phyloP scores from a whole-genome alignment of 2,888 invertebrate species.

The Crossocerus cetratus region DNA sequence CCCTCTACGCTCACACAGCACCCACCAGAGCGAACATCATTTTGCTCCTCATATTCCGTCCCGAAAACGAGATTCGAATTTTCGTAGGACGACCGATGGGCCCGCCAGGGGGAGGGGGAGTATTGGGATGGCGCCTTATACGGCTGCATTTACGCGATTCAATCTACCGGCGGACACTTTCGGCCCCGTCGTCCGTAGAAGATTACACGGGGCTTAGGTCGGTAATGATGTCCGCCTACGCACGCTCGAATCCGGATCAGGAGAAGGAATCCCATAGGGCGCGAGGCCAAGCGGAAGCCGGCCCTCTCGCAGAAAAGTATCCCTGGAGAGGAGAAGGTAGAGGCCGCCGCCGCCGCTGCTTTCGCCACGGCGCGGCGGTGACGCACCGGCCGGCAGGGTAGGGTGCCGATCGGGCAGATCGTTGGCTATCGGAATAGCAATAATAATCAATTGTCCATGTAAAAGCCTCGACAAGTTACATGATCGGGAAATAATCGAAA shows the following conservation, averaged over 20 bases:
- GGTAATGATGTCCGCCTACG: conserved; percentile 46
- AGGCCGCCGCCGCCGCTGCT: too few species aligned
- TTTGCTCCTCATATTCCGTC: neutral
- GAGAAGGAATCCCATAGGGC: conserved; percentile 40
- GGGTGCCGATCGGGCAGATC: conserved; percentile 37
- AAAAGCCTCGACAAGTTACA: conserved; percentile 62
- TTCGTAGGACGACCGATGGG: neutral
- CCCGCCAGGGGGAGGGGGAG: neutral
- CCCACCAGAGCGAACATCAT: neutral
- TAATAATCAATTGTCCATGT: conserved; percentile 68
- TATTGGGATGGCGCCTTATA: neutral
- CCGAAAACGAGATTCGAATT: neutral
- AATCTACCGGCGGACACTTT: conserved; percentile 3
- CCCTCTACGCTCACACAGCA: neutral
- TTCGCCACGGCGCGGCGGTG: too few species aligned
- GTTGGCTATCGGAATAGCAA: conserved; percentile 58
- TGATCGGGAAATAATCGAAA: conserved; percentile 65
- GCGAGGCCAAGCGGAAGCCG: conserved; percentile 41
- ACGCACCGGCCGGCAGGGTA: too few species aligned
- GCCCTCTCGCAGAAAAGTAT: conserved; percentile 34
- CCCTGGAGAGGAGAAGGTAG: neutral
- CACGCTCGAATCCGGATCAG: conserved; percentile 40
- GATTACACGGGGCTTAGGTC: conserved; percentile 34
- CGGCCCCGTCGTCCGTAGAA: conserved; percentile 14
- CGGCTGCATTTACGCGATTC: conserved; percentile 4